Evolutionary conservation across 1,140 invertebrate species (phyloP).

Genomic region (Lasioglossum albipes): DNA sequence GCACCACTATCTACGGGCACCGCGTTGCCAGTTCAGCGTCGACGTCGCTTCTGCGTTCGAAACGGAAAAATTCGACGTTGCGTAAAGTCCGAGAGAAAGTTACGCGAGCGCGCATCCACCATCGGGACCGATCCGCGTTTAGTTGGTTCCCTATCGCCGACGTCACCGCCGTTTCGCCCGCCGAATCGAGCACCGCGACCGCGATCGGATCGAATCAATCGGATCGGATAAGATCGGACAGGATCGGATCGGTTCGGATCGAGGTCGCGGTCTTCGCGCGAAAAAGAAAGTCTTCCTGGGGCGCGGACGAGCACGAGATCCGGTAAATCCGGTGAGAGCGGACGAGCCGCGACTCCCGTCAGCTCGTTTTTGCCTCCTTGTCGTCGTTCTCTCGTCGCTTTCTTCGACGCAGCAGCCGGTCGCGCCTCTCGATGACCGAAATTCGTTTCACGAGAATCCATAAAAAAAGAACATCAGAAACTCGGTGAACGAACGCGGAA

Average conservation of each 20-base stretch:
- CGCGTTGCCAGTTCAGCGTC: background rate
- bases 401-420: conserved; percentile 13
- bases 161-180: background rate
- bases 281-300: conserved; percentile 63
- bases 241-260: conserved; percentile 34
- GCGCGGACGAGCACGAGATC: conserved; percentile 47
- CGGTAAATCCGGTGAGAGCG: conserved; percentile 61
- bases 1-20: background rate
- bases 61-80: conserved; percentile 16
- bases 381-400: conserved; percentile 24
- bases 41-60: background rate
- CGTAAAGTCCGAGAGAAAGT: conserved; percentile 55
- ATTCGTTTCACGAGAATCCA: conserved; percentile 40
- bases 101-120: conserved; percentile 5
- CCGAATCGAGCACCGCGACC: too few relatives aligned
- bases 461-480: conserved; percentile 3
- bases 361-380: background rate
- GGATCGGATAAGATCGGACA: background rate
- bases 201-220: too few relatives aligned
- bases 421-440: conserved; percentile 57
- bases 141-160: background rate
- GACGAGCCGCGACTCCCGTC: conserved; percentile 43
- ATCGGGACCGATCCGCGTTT: conserved; percentile 20
- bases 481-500: background rate
- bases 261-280: conserved; percentile 59